Conservation (phyloP, 2,888 invertebrate genomes). For the Teleiodes luculella region DNA sequence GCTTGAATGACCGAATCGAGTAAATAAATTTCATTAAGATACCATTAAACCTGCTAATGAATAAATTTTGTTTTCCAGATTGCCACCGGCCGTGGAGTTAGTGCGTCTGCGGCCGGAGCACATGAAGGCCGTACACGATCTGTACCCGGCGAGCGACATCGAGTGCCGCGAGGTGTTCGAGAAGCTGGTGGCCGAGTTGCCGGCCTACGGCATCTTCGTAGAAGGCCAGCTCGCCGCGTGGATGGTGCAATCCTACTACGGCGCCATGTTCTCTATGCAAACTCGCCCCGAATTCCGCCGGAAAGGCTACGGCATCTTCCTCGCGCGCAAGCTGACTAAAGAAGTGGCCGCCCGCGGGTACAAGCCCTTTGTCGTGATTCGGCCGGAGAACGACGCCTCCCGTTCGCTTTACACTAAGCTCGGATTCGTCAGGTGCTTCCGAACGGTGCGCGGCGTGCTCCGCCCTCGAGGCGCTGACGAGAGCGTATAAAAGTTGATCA, state of each 20-base stretch:
- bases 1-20: too few relatives aligned
- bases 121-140: constrained; percentile 89
- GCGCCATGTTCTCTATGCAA: constrained; percentile 95
- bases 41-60: too few relatives aligned
- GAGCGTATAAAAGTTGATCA: constrained; percentile 60
- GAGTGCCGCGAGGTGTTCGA: constrained; percentile 91
- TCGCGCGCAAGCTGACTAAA: constrained; percentile 83
- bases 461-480: constrained; percentile 78
- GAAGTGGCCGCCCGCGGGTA: constrained; percentile 86
- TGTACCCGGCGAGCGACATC: constrained; percentile 93
- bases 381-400: constrained; percentile 91
- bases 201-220: constrained; percentile 89
- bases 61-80: constrained; percentile 37
- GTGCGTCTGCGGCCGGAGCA: constrained; percentile 86
- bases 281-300: constrained; percentile 86
- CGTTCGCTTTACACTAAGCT: constrained; percentile 89
- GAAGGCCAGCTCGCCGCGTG: constrained; percentile 88
- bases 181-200: constrained; percentile 86
- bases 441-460: constrained; percentile 88
- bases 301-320: constrained; percentile 86
- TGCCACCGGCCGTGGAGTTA: constrained; percentile 86
- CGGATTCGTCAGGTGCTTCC: constrained; percentile 88
- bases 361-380: constrained; percentile 90
- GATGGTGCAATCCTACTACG: constrained; percentile 95
- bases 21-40: too few relatives aligned